Conservation (phyloP, 2,888 invertebrate genomes). For the Pyrocoelia pectoralis region DNA sequence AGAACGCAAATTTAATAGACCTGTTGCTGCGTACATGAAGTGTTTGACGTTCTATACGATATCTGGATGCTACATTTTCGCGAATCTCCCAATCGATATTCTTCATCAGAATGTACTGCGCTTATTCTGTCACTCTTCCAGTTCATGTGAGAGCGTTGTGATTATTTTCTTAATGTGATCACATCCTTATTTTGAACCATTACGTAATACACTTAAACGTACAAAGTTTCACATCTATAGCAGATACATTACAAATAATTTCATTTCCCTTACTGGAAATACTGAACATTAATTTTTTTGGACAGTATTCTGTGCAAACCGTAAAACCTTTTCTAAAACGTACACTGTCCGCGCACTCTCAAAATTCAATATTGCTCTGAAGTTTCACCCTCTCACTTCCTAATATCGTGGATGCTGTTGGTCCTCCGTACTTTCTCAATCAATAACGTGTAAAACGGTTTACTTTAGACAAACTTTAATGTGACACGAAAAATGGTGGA, state of each 20-base stretch:
- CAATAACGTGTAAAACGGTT: slow-evolving; percentile 18
- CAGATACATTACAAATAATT: no score
- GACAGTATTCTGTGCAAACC: background rate
- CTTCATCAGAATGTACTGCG: slow-evolving; percentile 32
- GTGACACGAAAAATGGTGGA: slow-evolving; percentile 24
- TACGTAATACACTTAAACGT: background rate
- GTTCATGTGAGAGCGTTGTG: background rate
- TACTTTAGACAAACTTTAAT: background rate
- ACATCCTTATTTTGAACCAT: background rate
- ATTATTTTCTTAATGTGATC: background rate
- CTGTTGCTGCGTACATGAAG: slow-evolving; percentile 52
- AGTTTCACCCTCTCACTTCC: slow-evolving; percentile 29
- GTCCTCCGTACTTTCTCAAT: slow-evolving; percentile 26
- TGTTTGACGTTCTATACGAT: slow-evolving; percentile 24
- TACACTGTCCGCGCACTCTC: slow-evolving; percentile 35
- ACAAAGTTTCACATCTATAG: background rate
- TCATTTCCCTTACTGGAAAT: background rate
- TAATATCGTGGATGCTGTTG: slow-evolving; percentile 37
- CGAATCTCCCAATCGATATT: slow-evolving; percentile 44
- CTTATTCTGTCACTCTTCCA: slow-evolving; percentile 9
- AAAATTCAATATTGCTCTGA: slow-evolving; percentile 21
- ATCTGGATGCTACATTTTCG: slow-evolving; percentile 31
- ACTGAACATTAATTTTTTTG: background rate
- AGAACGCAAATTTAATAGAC: slow-evolving; percentile 54
- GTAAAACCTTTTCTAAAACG: background rate